These are phyloP conservation scores for Macroglossus sobrinus DNA, from an alignment of 2,113 vertebrate genomes.

Conservation along the genomic window DNA sequence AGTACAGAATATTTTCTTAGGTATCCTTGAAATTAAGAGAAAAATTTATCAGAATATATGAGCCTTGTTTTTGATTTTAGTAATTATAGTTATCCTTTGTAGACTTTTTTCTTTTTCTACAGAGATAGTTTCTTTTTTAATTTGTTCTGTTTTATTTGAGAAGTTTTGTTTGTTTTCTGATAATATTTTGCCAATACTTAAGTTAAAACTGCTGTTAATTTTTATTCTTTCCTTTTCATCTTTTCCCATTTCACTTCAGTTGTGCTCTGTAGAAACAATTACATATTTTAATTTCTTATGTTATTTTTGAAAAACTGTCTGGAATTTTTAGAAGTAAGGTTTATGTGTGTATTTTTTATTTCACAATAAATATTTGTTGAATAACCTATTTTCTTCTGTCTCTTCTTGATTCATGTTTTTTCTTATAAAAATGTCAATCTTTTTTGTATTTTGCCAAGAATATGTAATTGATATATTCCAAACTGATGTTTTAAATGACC, in stretches of 20 bases:
- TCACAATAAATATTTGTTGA: neutral
- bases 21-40: neutral
- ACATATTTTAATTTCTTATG: neutral
- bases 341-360: neutral
- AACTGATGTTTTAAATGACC: neutral
- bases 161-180: neutral
- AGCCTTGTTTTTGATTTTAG: neutral
- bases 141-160: neutral
- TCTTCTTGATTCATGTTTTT: neutral
- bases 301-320: neutral
- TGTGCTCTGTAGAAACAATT: neutral
- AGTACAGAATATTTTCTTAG: neutral
- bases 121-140: neutral
- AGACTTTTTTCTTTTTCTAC: neutral
- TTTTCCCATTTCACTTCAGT: neutral
- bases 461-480: neutral
- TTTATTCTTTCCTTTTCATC: neutral
- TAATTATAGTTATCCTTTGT: neutral
- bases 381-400: neutral
- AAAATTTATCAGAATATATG: neutral
- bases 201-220: neutral
- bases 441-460: neutral
- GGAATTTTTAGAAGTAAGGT: neutral
- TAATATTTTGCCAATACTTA: neutral
- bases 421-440: neutral